Evolutionary conservation across 2,797 vertebrate genomes (phyloP).

Genomic region (Sebastes steindachneri): DNA sequence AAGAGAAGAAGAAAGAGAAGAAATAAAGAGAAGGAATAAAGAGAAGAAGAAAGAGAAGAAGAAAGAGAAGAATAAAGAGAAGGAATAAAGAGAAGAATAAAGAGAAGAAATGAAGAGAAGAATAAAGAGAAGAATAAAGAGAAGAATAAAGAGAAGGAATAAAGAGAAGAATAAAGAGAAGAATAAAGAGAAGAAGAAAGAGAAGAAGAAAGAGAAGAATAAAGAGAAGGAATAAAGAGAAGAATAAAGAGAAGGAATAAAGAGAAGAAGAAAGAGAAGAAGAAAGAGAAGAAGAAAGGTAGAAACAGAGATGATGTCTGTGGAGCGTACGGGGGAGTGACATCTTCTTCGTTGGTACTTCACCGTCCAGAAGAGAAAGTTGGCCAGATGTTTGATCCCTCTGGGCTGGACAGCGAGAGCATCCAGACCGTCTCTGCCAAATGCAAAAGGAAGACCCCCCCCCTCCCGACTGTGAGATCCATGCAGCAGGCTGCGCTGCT

Average conservation of each 20-base stretch:
- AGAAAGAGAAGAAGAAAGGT: background rate
- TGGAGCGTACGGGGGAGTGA: background rate
- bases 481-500: slow-evolving; percentile 61
- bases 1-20: background rate
- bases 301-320: background rate
- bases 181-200: too few species aligned
- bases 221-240: too few species aligned
- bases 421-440: slow-evolving; percentile 54
- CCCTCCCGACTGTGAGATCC: slow-evolving; percentile 52
- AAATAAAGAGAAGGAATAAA: background rate
- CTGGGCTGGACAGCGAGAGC: slow-evolving; percentile 41
- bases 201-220: too few species aligned
- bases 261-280: too few species aligned
- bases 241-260: too few species aligned
- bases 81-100: too few species aligned
- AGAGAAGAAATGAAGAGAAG: background rate
- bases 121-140: background rate
- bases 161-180: too few species aligned
- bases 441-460: slow-evolving; percentile 56
- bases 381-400: slow-evolving; percentile 58
- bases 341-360: slow-evolving; percentile 39
- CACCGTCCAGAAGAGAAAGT: slow-evolving; percentile 31
- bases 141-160: too few species aligned
- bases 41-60: too few species aligned
- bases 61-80: too few species aligned